A percentile compares a stretch with the other conserved stretches of the same genome.
These are phyloP conservation scores for Beaufortia kweichowensis DNA, from an alignment of 2,113 vertebrate species.

Conservation along the genomic window DNA sequence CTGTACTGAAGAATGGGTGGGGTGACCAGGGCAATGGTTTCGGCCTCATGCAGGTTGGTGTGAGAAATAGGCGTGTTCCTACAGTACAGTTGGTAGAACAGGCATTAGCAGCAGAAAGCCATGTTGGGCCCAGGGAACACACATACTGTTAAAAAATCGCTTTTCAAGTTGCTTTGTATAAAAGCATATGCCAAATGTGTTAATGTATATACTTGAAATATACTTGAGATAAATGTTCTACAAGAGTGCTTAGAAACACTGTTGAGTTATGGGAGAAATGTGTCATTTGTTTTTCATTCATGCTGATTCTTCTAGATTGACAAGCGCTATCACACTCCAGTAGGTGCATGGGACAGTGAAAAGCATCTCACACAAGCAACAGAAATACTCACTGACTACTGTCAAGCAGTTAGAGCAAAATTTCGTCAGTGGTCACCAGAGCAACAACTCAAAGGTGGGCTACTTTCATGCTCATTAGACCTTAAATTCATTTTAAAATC, in stretches of 20 bases:
- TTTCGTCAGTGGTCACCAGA: slow-evolving; percentile 69
- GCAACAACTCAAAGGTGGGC: slow-evolving; percentile 75
- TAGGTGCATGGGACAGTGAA: slow-evolving; percentile 73
- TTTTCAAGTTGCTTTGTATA: no score
- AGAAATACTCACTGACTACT: slow-evolving; percentile 63
- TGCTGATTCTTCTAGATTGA: slow-evolving; percentile 64
- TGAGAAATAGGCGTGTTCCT: not conserved
- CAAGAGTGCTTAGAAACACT: no score
- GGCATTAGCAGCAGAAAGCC: not conserved
- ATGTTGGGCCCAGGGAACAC: no score
- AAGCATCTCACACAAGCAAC: slow-evolving; percentile 71
- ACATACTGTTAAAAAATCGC: no score
- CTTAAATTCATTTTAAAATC: no score
- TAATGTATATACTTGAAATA: no score
- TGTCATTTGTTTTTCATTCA: no score
- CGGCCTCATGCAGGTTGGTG: slow-evolving; percentile 75
- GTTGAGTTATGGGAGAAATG: no score
- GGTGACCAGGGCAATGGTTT: slow-evolving; percentile 62
- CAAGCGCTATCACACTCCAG: slow-evolving; percentile 56
- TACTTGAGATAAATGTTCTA: no score
- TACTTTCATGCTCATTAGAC: no score
- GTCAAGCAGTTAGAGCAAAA: slow-evolving; percentile 62
- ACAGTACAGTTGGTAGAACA: not conserved
- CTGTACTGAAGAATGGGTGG: slow-evolving; percentile 61
- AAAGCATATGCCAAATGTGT: no score